Evolutionary conservation across 2,113 vertebrate species (phyloP).

Genomic region (Lichenostomus cassidix): DNA sequence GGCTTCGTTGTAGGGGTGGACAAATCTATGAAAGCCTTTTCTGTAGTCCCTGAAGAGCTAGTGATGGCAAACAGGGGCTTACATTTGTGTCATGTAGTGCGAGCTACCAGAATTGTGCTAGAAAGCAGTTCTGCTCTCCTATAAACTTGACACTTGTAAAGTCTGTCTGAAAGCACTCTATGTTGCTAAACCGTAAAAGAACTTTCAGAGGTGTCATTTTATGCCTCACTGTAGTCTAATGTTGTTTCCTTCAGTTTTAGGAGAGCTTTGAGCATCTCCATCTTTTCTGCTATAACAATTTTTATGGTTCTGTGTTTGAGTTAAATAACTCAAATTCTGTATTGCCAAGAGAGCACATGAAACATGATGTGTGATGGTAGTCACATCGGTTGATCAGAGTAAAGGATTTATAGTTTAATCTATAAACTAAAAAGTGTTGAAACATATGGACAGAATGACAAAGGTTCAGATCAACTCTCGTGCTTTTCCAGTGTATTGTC

Average conservation of each 20-base stretch:
- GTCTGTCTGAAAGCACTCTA: background rate
- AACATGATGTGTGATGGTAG: background rate
- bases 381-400: background rate
- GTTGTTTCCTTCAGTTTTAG: background rate
- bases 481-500: fast-evolving
- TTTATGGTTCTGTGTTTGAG: background rate
- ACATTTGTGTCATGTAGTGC: background rate
- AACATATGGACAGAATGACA: background rate
- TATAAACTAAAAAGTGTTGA: background rate
- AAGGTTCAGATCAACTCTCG: background rate
- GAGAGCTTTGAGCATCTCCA: background rate
- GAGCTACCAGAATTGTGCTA: background rate
- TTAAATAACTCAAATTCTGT: background rate
- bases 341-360: background rate
- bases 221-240: background rate
- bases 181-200: background rate
- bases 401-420: background rate
- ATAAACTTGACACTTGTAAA: background rate
- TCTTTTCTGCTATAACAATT: background rate
- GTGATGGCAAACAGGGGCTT: background rate
- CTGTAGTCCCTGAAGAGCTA: background rate
- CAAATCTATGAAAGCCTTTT: background rate
- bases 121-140: background rate
- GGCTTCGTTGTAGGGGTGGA: background rate
- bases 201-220: background rate